Evolutionary conservation across 2,113 vertebrate genomes (phyloP).

Genomic region (Lepidothrix coronata): DNA sequence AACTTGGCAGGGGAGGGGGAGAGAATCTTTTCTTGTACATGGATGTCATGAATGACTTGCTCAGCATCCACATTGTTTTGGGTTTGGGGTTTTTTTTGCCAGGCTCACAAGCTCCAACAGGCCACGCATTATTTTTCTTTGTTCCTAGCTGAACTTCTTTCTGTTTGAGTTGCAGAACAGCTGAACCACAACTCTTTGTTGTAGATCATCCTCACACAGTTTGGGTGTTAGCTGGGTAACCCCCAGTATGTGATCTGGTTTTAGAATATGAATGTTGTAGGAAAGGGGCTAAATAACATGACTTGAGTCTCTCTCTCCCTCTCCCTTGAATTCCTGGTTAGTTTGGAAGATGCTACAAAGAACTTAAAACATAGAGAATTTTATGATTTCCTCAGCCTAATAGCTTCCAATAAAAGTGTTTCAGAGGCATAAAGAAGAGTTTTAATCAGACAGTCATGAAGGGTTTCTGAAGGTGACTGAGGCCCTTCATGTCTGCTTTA

Average conservation of each 20-base stretch:
- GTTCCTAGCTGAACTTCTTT: background rate
- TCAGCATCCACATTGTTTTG: background rate
- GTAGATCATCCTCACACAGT: background rate
- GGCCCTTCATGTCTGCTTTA: background rate
- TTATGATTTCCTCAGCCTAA: background rate
- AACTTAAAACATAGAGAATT: background rate
- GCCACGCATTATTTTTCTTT: background rate
- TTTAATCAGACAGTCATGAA: background rate
- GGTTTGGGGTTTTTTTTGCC: background rate
- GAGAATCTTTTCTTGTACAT: background rate
- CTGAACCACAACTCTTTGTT: background rate
- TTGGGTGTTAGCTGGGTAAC: slow-evolving; percentile 22
- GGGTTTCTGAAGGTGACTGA: background rate
- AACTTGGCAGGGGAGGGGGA: background rate
- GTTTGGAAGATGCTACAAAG: background rate
- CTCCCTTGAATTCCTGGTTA: background rate
- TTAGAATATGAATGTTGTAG: background rate
- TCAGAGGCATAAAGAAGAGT: background rate
- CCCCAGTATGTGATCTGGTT: slow-evolving; percentile 18
- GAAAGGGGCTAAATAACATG: background rate
- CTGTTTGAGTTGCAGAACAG: background rate
- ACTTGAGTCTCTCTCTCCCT: background rate
- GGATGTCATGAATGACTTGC: background rate
- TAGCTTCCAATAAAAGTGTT: background rate
- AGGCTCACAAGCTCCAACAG: background rate